Evolutionary conservation across 1,140 invertebrate genomes (phyloP).

Genomic region (Euborellia annulipes): DNA sequence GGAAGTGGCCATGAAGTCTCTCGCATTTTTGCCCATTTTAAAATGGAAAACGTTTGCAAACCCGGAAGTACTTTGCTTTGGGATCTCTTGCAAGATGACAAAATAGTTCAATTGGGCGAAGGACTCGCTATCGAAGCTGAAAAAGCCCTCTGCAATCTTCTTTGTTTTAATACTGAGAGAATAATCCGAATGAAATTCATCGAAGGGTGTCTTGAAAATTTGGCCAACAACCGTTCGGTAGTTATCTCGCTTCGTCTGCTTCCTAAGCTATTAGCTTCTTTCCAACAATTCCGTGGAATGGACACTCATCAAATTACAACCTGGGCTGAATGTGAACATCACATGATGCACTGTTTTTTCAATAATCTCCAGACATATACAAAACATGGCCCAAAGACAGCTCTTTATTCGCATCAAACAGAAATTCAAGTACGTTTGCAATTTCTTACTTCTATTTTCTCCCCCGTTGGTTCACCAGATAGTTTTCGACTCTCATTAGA

Average conservation of each 20-base stretch:
- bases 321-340: slow-evolving; percentile 77
- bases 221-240: slow-evolving; percentile 74
- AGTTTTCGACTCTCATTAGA: slow-evolving; percentile 74
- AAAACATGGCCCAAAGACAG: slow-evolving; percentile 30
- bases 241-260: slow-evolving; percentile 73
- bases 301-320: slow-evolving; percentile 67
- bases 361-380: slow-evolving; percentile 46
- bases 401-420: slow-evolving; percentile 68
- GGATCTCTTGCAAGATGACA: slow-evolving; percentile 86
- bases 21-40: slow-evolving; percentile 36
- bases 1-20: slow-evolving; percentile 19
- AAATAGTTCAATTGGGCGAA: slow-evolving; percentile 70
- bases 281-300: slow-evolving; percentile 70
- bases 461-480: slow-evolving; percentile 74
- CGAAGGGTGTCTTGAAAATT: slow-evolving; percentile 80
- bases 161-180: slow-evolving; percentile 79
- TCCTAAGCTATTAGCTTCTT: slow-evolving; percentile 80
- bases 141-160: slow-evolving; percentile 71
- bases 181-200: slow-evolving; percentile 86
- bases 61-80: slow-evolving; percentile 82
- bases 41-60: slow-evolving; percentile 65
- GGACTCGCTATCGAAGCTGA: slow-evolving; percentile 79
- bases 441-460: slow-evolving; percentile 84
- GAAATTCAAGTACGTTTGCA: slow-evolving; percentile 80
- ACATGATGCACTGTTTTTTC: slow-evolving; percentile 87